Conservation (phyloP, 2,797 vertebrate species). For the Myoxocephalus aenaeus region DNA sequence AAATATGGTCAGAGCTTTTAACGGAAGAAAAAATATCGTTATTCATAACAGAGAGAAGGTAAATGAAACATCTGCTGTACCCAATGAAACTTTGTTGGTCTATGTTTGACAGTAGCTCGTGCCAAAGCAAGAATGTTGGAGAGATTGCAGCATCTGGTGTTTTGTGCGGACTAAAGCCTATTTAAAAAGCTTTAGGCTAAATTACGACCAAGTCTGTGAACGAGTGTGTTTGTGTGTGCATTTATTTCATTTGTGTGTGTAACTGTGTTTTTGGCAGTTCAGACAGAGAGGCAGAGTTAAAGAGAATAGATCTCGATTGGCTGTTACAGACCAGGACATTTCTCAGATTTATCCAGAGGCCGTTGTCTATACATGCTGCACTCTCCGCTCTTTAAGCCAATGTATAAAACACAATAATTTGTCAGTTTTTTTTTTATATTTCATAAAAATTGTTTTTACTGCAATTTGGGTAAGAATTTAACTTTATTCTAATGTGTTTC, state of each 20-base stretch:
- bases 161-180: conserved; percentile 58
- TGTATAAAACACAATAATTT: conserved; percentile 12
- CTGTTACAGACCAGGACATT: conserved; percentile 11
- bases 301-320: conserved; percentile 42
- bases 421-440: not conserved
- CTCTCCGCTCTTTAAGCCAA: conserved; percentile 1
- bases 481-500: conserved; percentile 22
- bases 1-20: not conserved
- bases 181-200: conserved; percentile 68
- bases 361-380: not conserved
- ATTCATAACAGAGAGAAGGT: conserved; percentile 37
- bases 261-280: conserved; percentile 37
- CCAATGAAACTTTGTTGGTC: conserved; percentile 48
- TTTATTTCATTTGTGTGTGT: conserved; percentile 32
- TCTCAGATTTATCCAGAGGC: conserved; percentile 33
- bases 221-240: conserved; percentile 7
- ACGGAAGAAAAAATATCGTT: conserved; percentile 13
- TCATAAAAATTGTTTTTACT: not conserved
- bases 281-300: conserved; percentile 40
- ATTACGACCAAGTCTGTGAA: conserved; percentile 47
- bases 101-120: conserved; percentile 52
- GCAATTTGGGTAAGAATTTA: conserved; percentile 21
- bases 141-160: conserved; percentile 76
- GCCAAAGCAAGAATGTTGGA: conserved; percentile 65
- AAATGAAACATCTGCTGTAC: conserved; percentile 63